Evolutionary conservation across 2,888 invertebrate species (phyloP), one percentile per base, ranked within the genome.

Genomic region (Drosophila multiciliata): DNA sequence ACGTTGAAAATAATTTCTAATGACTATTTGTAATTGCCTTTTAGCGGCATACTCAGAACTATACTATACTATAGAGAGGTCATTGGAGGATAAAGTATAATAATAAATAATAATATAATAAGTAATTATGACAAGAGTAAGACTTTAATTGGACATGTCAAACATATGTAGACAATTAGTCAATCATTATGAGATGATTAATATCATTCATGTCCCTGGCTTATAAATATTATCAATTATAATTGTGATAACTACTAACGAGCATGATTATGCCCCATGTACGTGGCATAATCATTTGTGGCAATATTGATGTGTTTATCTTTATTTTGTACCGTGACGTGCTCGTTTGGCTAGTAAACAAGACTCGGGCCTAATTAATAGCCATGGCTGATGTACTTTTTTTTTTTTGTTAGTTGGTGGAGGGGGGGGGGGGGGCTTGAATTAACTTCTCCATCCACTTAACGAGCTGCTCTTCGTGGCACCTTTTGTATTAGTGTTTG

Each of bases 321-420:
- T 60, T 54, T 48, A 60, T 62, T 53, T 54, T 50, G 15, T 45
- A 15, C 23, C 1, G 50, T 66, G 59, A 49, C 45, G 40, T 73
- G 67, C 50, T 59, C 48, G 67, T 62, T 65, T 42, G 48, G 32
- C 49, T 48, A 74, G 63, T 68, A 75, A 71, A 66, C 68, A 75
- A 66, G 53, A 52, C 59, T 38, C 33, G 45, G 40, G 36, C 29
- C 78, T 75, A 66, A 70, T 67, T 78, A 78, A 71, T 68, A 53
- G 48, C 55, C 53, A 42, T 48, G 45, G 64, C 26, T 50, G 58
- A 36, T 59, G 62, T 59, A 60, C 20, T 40, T 52, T 38, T 49
- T 36, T 6, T 42, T 29, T 29, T 29, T 29, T 29, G 6, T 29
- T 29, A 29, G 29, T 29, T 29, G 29, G 6, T 29, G 5, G 1